Evolutionary conservation across 37 sponge, comb jelly and placozoan genomes (phyloP).

Genomic region (Spongilla lacustris): DNA sequence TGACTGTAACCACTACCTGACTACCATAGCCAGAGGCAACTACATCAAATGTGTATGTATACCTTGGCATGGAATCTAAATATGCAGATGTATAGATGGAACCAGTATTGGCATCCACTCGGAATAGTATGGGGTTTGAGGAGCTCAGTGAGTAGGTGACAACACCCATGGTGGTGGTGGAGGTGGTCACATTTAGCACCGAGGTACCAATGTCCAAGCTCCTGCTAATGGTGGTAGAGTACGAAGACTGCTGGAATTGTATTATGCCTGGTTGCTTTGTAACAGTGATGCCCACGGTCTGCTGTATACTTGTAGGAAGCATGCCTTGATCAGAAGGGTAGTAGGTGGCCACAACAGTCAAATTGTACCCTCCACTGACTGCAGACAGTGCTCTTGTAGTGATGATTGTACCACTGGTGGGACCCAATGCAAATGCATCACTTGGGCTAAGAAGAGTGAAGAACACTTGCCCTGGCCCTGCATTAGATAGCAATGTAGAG

Average conservation of each 20-base stretch:
- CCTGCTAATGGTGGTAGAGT: not conserved
- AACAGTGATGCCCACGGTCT: not conserved
- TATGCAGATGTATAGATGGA: not conserved
- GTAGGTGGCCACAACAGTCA: not conserved
- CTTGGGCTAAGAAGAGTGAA: not conserved
- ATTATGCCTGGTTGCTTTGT: not conserved
- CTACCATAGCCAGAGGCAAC: not conserved
- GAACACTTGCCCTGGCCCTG: not conserved
- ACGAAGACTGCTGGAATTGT: not conserved
- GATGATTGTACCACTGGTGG: not conserved
- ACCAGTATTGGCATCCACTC: not conserved
- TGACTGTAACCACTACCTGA: not conserved
- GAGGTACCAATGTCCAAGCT: not conserved
- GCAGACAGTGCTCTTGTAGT: not conserved
- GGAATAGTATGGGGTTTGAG: not conserved
- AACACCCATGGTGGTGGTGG: not conserved
- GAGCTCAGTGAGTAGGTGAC: not conserved
- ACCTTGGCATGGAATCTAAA: not conserved
- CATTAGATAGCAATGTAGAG: not conserved
- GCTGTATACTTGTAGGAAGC: not conserved
- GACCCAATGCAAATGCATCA: not conserved
- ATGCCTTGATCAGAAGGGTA: not conserved
- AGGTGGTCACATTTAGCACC: not conserved
- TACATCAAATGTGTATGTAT: not conserved
- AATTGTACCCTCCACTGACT: not conserved